phyloP scores from a whole-genome alignment of 2,797 vertebrate genomes.

The Pelobates cultripes region DNA sequence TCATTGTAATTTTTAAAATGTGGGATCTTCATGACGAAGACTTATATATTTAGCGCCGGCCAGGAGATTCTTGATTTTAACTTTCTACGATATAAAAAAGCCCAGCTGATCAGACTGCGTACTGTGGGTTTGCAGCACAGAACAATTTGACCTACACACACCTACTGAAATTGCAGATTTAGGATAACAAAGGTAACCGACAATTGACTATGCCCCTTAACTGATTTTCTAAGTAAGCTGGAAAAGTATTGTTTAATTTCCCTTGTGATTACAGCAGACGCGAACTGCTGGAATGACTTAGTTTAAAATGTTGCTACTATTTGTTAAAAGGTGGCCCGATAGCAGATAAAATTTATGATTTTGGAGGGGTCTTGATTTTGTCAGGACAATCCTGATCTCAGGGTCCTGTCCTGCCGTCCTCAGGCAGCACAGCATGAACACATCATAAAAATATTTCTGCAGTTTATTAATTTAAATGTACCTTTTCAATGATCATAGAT shows the following conservation, averaged over 20 bases:
- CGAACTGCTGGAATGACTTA: not conserved
- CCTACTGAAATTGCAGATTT: constrained; percentile 31
- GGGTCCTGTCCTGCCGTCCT: too few species aligned
- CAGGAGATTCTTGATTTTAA: not conserved
- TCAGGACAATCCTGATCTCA: too few species aligned
- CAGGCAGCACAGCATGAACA: too few species aligned
- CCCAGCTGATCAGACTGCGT: not conserved
- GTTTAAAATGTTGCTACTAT: not conserved
- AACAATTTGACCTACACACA: constrained; percentile 7
- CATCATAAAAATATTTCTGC: too few species aligned
- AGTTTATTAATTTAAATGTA: too few species aligned
- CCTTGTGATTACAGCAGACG: constrained; percentile 16
- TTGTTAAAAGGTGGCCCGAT: not conserved
- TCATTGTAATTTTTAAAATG: too few species aligned
- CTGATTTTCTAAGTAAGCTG: constrained; percentile 22
- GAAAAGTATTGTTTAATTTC: constrained; percentile 35
- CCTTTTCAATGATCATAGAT: too few species aligned
- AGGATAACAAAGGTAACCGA: constrained; percentile 24
- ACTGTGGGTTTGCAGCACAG: not conserved
- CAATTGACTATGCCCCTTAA: constrained; percentile 23
- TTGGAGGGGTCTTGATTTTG: too few species aligned
- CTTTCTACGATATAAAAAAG: not conserved
- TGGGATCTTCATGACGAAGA: too few species aligned
- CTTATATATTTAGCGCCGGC: too few species aligned
- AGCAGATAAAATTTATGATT: not conserved